These are phyloP conservation scores for Hipposideros armiger DNA, from an alignment of 2,113 vertebrate genomes.

Conservation along the genomic window DNA sequence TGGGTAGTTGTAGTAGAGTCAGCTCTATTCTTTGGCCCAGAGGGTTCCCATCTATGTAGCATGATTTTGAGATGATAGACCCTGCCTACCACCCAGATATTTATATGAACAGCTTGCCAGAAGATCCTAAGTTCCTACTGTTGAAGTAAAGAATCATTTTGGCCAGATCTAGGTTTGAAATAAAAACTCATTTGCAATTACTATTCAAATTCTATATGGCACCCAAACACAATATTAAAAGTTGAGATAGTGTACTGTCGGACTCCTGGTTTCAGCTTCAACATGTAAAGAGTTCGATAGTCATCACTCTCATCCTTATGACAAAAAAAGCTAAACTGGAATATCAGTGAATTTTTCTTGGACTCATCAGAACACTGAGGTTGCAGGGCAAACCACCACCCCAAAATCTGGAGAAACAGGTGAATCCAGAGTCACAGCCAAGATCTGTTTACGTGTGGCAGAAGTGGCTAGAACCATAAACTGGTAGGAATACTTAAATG, in stretches of 20 bases:
- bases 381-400: not conserved
- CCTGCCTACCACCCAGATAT: not conserved
- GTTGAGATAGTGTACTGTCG: not conserved
- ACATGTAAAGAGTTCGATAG: not conserved
- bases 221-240: not conserved
- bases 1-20: not conserved
- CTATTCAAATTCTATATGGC: not conserved
- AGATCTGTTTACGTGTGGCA: not conserved
- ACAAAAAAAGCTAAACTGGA: conserved; percentile 19
- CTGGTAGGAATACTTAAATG: not conserved
- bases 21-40: not conserved
- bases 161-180: not conserved
- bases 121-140: not conserved
- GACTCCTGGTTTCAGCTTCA: not conserved
- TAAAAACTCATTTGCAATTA: not conserved
- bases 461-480: not conserved
- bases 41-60: not conserved
- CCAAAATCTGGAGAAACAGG: not conserved
- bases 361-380: not conserved
- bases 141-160: not conserved
- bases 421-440: not conserved
- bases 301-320: not conserved
- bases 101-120: not conserved
- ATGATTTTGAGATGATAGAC: not conserved
- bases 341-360: conserved; percentile 35